phyloP scores from a whole-genome alignment of 2,797 vertebrate genomes.

The Denticeps clupeoides region DNA sequence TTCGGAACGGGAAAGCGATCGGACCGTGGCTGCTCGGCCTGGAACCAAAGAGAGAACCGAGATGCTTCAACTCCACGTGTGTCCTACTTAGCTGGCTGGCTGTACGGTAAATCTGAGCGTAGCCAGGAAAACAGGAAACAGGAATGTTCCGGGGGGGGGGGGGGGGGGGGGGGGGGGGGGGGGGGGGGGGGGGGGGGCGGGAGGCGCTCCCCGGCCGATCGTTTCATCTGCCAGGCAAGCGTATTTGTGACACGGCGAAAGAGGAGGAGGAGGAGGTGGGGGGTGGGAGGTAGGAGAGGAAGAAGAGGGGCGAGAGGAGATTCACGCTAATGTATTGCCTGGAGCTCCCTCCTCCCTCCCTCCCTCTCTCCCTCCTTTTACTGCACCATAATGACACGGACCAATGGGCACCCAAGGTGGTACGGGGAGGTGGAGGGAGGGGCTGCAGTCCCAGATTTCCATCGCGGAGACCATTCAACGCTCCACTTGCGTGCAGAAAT shows the following conservation, averaged over 20 bases:
- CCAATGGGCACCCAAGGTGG: conserved; percentile 33
- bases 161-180: neutral
- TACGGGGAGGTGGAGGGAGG: conserved; percentile 24
- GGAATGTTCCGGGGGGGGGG: neutral
- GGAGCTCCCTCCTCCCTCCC: conserved; percentile 11
- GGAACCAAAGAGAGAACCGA: too few species aligned
- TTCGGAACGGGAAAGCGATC: too few species aligned
- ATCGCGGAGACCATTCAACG: too few species aligned
- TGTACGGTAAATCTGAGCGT: conserved; percentile 23
- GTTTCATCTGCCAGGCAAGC: conserved; percentile 32
- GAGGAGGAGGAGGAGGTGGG: neutral
- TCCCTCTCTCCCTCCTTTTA: conserved; percentile 18
- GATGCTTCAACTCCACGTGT: too few species aligned
- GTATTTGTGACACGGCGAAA: conserved; percentile 16
- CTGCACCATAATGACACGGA: conserved; percentile 41
- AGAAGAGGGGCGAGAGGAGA: neutral
- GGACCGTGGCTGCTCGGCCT: too few species aligned
- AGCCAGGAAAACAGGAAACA: too few species aligned
- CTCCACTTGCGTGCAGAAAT: too few species aligned
- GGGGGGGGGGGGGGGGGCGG: conserved; percentile 2
- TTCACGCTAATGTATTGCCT: conserved; percentile 36
- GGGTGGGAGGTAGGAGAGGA: neutral
- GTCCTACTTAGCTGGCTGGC: too few species aligned
- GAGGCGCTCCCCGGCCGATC: conserved; percentile 16
- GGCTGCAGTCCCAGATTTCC: too few species aligned